Evolutionary conservation across 2,797 vertebrate species (phyloP), one percentile per base, ranked within the genome.

Genomic region (Cossypha heuglini): DNA sequence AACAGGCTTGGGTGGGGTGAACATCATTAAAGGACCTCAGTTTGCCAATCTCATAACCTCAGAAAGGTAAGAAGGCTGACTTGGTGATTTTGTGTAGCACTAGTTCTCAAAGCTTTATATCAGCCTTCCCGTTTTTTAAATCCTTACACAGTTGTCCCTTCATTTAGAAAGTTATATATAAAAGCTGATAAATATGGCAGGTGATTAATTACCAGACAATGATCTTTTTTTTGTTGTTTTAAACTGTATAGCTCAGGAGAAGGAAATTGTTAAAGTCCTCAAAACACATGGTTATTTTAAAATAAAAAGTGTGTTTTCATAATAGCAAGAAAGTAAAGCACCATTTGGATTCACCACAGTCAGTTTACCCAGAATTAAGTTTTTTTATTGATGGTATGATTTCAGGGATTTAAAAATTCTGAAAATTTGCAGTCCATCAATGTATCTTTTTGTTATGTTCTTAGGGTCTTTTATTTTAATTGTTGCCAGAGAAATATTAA

Each of bases 1-100:
- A 96, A 96, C 96, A 95, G 87, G 93, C 85, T 78, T 96, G 95
- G 96, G 87, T 95, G 96, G 94, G 71, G 96, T 93, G 69, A 78
- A 33, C 10, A 6, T 90, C 86, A 84, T 94, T 96, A 94, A 66
- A 91, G 72, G 87, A 66, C 91, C 59, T 86, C 52, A 55, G 69
- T 86, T 86, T 93, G 85, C 91, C 69, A 86, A 83, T 78, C 57
- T 51, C 58, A 20, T 38, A 72, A 25, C 59, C 63, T 81, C 76
- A 57, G 54, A 83, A 86, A 94, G 95, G 93, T 96, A 83, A 69
- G 75, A 35, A 80, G 73, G 85, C 59, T 84, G 82, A 62, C 72
- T 54, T 51, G 16, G 13, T 82, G 78, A 22, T 75, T 96, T 71
- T 61, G 26, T 61, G 20, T 66, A 46, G 38, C 5, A 7, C 18